Evolutionary conservation across 2,888 invertebrate species (phyloP).

Genomic region (Pyrrhosoma nymphula): DNA sequence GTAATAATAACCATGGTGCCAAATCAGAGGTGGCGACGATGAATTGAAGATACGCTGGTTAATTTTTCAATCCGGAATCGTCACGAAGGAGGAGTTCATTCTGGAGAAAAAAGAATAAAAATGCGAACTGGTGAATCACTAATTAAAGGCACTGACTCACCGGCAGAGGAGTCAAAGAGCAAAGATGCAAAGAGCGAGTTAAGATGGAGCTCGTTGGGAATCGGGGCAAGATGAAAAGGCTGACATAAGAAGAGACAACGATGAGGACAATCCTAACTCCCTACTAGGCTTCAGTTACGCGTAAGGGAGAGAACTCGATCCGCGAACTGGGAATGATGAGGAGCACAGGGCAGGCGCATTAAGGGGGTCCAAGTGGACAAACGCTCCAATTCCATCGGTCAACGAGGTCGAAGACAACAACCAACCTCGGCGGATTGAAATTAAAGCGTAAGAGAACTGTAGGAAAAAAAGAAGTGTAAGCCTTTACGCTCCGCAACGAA

Average conservation of each 20-base stretch:
- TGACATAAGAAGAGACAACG: background rate
- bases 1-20: too few relatives aligned
- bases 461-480: background rate
- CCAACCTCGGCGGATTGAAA: constrained; percentile 68
- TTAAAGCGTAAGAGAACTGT: background rate
- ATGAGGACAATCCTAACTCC: background rate
- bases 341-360: background rate
- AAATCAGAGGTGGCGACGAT: too few relatives aligned
- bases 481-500: background rate
- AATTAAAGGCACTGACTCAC: too few relatives aligned
- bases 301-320: background rate
- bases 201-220: background rate
- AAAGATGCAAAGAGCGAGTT: background rate
- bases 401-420: background rate
- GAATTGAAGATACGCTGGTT: too few relatives aligned
- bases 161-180: too few relatives aligned
- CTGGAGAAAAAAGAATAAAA: too few relatives aligned
- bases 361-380: constrained; percentile 2
- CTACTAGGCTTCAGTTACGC: background rate
- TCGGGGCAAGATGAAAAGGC: background rate
- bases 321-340: background rate
- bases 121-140: too few relatives aligned
- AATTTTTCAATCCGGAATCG: too few relatives aligned
- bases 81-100: too few relatives aligned
- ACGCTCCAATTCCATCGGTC: constrained; percentile 41